Base-by-base conservation (phyloP, 2,113 vertebrate genomes). In the Cacatua alba region DNA sequence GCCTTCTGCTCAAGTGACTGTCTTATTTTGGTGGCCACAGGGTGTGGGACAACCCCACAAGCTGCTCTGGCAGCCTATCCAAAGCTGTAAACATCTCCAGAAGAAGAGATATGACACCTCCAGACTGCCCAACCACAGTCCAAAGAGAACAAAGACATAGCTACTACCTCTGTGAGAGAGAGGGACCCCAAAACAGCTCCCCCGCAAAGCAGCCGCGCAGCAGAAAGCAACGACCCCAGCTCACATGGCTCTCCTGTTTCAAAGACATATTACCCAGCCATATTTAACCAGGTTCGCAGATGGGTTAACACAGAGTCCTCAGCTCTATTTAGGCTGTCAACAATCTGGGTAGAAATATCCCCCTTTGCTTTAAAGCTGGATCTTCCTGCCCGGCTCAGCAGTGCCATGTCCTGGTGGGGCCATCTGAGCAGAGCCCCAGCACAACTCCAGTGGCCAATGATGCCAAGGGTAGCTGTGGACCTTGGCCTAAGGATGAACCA, bases 191-290 rank as follows among this genome's bases (percentile, higher is more conserved):
- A 55, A 91, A 72, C 16, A 65, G 44, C 24, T 21, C 62, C 48
- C 9, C 5, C 10, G 23, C 25, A 46, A 60, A 72, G 48, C 0
- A 0, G 21, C 7, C 1, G 1, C 46, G 23, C 0, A 0, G 31
- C 26, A 43, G 55, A 85, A 87, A 62, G 26, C 26, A 82, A 37
- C 29, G 52, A 35, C 7, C 7, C 28, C 46, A 67, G 31, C 26
- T 5, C 57, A 60, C 10, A 18, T 0, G 3, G 19, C 5, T 55
- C 16, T 57, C 10, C 18, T 18, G 16, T 72, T 64, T 28, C 67
- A 77, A 48, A 81, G 21, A n/a, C 10, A 3, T 51, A 24, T 51
- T 17, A 17, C 29, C 37, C 43, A 48, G 41, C 12, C 5, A 1
- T 63, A 24, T 67, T 84, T 43, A 59, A 31, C 8, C 26, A 53